phyloP scores from a whole-genome alignment of 2,113 vertebrate species.

The Ceyx melanurus region DNA sequence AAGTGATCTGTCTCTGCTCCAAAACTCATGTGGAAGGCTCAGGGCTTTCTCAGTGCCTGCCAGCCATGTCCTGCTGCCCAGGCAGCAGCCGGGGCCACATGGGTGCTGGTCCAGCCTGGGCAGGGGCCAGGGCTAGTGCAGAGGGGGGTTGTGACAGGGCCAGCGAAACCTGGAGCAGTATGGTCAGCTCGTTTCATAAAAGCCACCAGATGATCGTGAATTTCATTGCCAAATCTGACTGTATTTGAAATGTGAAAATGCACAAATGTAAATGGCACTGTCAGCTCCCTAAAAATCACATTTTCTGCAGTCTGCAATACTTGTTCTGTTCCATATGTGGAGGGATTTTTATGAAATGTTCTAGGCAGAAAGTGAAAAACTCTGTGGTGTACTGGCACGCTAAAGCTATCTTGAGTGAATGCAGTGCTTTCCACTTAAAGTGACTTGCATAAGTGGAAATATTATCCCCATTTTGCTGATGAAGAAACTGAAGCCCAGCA shows the following conservation, averaged over 20 bases:
- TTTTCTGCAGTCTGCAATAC: conserved; percentile 51
- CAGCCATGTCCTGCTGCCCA: background rate
- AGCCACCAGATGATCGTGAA: conserved; percentile 32
- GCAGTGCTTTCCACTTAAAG: conserved; percentile 42
- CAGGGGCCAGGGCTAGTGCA: background rate
- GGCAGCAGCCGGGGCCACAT: accelerated
- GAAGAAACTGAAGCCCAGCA: conserved; percentile 53
- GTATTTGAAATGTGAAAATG: conserved; percentile 22
- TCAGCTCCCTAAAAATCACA: conserved; percentile 51
- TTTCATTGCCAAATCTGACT: conserved; percentile 32
- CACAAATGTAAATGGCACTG: conserved; percentile 32
- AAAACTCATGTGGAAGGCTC: background rate
- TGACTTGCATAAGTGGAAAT: conserved; percentile 60
- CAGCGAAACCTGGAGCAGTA: background rate
- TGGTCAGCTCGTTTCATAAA: background rate
- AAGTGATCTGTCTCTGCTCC: background rate
- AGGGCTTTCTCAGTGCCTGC: background rate
- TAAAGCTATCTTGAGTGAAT: conserved; percentile 29
- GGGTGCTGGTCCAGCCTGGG: background rate
- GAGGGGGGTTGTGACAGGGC: background rate
- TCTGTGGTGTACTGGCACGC: conserved; percentile 14
- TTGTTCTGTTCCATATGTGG: conserved; percentile 57
- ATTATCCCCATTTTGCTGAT: conserved; percentile 55
- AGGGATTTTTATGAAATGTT: conserved; percentile 57
- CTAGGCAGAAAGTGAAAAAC: conserved; percentile 54